Evolutionary conservation across 2,888 invertebrate genomes (phyloP), one percentile per base, ranked within the genome.

Genomic region (Drosophila testacea): DNA sequence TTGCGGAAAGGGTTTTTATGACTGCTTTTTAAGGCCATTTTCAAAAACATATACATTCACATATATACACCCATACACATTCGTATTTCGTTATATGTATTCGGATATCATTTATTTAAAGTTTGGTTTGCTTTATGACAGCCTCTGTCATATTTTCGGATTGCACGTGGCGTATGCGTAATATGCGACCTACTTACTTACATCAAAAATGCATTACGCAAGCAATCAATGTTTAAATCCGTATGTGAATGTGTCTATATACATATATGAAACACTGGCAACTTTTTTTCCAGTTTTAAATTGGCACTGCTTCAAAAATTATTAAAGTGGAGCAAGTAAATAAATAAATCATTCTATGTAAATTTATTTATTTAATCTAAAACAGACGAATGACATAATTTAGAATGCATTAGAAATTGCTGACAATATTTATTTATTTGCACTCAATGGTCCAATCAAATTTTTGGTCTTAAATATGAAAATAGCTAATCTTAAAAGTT

Each of bases 1-100:
- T 67, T 82, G 77, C 86, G 89, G 88, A 88, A 86, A 88, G 90
- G 85, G 89, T 89, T 86, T 86, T 85, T 86, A 86, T 67, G 85
- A 72, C 89, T 89, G 88, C 76, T 84, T 87, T 85, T 85, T 85
- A 87, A 84, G 79, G 83, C 50, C 63, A 66, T 81, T 86, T 69
- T 55, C 75, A 72, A 77, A 73, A 44, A 63, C 50, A 74, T 46
- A 72, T 34, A 71, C 51, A 72, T 30, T 47, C 54, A 52, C 32
- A 36, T 6, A 32, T 34, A 57, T n/a, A 39, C 36, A 65, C 30
- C 27, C 41, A 74, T 64, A 32, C 7, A 32, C 62, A 65, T 55
- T 54, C 44, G 71, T 67, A 69, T 73, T 71, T 73, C 61, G 66
- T 64, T 60, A 50, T 59, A 50, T 60, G 44, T 59, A 50, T 65